phyloP scores from a whole-genome alignment of 1,140 invertebrate genomes.

The Parapsyche elsis region DNA sequence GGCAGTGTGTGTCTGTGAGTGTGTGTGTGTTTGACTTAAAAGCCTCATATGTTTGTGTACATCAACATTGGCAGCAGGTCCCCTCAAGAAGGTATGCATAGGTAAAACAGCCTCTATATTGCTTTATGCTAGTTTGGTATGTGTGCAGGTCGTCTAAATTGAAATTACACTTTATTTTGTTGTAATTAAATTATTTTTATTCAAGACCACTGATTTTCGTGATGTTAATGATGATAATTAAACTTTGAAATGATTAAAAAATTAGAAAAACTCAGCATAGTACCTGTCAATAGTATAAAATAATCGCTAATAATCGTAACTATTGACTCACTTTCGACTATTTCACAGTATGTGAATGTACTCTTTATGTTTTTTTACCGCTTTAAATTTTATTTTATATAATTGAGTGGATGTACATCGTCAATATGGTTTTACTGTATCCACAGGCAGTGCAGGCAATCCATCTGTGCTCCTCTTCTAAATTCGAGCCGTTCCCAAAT shows the following conservation, averaged over 20 bases:
- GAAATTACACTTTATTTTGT: neutral
- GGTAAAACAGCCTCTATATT: slow-evolving; percentile 49
- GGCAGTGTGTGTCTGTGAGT: slow-evolving; percentile 10
- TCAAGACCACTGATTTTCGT: too few relatives aligned
- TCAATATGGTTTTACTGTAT: neutral
- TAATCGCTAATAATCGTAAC: too few relatives aligned
- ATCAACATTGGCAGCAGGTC: slow-evolving; percentile 48
- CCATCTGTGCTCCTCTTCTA: slow-evolving; percentile 48
- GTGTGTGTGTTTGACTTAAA: slow-evolving; percentile 49
- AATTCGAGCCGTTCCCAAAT: slow-evolving; percentile 52
- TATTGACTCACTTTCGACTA: too few relatives aligned
- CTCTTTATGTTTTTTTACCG: too few relatives aligned
- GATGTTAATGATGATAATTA: too few relatives aligned
- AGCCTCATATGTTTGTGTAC: slow-evolving; percentile 50
- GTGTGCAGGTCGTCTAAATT: slow-evolving; percentile 26
- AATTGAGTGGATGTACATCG: slow-evolving; percentile 21
- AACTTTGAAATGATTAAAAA: too few relatives aligned
- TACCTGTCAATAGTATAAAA: neutral
- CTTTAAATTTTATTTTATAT: too few relatives aligned
- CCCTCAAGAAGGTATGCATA: slow-evolving; percentile 41
- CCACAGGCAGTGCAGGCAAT: slow-evolving; percentile 32
- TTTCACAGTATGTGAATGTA: too few relatives aligned
- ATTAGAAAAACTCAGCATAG: neutral
- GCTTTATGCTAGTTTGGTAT: slow-evolving; percentile 48
- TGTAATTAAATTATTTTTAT: too few relatives aligned